Evolutionary conservation across 1,140 invertebrate genomes (phyloP).

Genomic region (Listronotus bonariensis): DNA sequence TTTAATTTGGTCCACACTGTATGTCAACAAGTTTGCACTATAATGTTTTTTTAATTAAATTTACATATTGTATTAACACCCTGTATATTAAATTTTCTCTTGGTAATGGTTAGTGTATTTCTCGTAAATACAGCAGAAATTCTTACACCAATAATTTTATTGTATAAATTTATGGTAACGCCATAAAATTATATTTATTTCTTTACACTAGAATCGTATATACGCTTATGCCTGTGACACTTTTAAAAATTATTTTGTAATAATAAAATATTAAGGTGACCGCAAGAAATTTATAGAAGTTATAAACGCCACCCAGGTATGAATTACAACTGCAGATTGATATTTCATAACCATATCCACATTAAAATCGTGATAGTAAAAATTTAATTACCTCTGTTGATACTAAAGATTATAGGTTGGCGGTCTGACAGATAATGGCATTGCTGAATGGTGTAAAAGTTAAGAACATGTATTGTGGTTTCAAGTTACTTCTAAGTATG

Average conservation of each 20-base stretch:
- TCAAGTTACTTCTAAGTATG: slow-evolving; percentile 28
- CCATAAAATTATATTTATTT: slow-evolving; percentile 5
- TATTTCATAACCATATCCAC: slow-evolving; percentile 13
- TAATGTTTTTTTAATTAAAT: no score
- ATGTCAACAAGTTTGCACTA: no score
- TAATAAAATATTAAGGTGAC: slow-evolving; percentile 11
- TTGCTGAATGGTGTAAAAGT: slow-evolving; percentile 21
- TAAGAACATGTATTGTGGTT: slow-evolving; percentile 15
- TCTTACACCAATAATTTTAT: background rate
- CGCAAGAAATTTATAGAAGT: slow-evolving; percentile 12
- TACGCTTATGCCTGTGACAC: slow-evolving; percentile 1
- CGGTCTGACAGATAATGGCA: slow-evolving; percentile 18
- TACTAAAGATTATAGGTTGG: slow-evolving; percentile 20
- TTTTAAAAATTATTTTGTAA: slow-evolving; percentile 16
- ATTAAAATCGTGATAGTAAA: slow-evolving; percentile 4
- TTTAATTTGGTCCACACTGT: no score
- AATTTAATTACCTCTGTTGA: slow-evolving; percentile 15
- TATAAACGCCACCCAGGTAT: slow-evolving; percentile 16
- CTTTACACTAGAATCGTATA: background rate
- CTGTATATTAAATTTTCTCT: no score
- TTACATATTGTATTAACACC: no score
- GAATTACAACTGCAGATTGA: slow-evolving; percentile 12
- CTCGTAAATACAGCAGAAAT: no score
- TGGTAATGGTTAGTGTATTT: no score
- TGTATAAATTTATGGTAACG: slow-evolving; percentile 1